Percentiles rank a stretch among this genome's conserved stretches.
These are phyloP conservation scores for Epirrhoe tristata DNA, from an alignment of 2,888 invertebrate species.

Conservation along the genomic window DNA sequence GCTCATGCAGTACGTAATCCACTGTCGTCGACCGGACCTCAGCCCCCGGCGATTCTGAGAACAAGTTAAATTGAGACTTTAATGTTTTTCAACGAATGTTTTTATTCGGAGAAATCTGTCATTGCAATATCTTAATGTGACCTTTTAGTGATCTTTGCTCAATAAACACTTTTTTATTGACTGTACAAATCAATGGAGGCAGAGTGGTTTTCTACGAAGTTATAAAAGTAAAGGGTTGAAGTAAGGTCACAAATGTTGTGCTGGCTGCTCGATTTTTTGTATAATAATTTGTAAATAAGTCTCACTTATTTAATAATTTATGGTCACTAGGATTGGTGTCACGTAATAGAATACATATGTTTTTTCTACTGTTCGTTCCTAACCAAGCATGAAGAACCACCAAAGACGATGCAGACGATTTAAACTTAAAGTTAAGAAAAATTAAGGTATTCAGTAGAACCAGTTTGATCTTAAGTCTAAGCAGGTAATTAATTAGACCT, in stretches of 20 bases:
- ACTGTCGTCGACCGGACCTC: slow-evolving; percentile 34
- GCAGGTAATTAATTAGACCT: too few species aligned
- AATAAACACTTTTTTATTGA: slow-evolving; percentile 15
- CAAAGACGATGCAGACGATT: too few species aligned
- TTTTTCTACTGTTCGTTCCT: too few species aligned
- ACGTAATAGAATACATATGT: too few species aligned
- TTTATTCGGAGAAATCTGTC: slow-evolving; percentile 38
- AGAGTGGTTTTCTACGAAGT: background rate
- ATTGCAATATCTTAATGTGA: slow-evolving; percentile 34
- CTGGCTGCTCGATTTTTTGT: background rate
- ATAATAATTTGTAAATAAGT: background rate
- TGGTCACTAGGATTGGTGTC: too few species aligned
- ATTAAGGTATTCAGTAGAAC: too few species aligned
- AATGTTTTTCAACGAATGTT: slow-evolving; percentile 5
- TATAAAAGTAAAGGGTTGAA: background rate
- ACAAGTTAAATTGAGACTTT: slow-evolving; percentile 26
- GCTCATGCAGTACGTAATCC: slow-evolving; percentile 18
- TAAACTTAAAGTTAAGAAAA: too few species aligned
- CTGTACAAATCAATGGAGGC: slow-evolving; percentile 7
- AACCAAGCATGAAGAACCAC: too few species aligned
- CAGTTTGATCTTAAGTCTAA: too few species aligned
- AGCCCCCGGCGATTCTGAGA: slow-evolving; percentile 29
- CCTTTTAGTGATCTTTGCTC: slow-evolving; percentile 32
- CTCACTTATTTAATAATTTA: background rate
- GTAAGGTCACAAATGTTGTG: background rate